These are phyloP conservation scores for Dromius quadrimaculatus DNA, from an alignment of 2,888 invertebrate species.

Conservation along the genomic window DNA sequence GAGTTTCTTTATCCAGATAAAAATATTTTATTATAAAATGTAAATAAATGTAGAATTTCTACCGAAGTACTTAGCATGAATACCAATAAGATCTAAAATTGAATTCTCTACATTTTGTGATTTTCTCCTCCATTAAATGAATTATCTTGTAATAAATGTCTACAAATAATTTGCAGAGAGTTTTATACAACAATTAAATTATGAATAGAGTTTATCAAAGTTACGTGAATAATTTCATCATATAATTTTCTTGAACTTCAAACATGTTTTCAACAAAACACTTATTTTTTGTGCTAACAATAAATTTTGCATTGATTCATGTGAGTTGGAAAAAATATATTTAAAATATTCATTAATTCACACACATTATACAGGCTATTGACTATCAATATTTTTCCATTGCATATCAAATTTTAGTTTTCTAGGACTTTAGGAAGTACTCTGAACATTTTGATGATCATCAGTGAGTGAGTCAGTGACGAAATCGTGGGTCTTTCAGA, in stretches of 20 bases:
- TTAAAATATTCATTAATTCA: neutral
- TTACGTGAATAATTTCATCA: neutral
- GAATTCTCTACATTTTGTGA: no score
- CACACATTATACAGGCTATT: no score
- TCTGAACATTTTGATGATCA: neutral
- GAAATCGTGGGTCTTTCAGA: neutral
- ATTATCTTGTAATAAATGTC: constrained; percentile 12
- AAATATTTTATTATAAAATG: no score
- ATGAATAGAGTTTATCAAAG: constrained; percentile 9
- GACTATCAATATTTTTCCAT: no score
- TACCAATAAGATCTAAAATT: no score
- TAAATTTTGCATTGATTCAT: neutral
- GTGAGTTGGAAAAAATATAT: neutral
- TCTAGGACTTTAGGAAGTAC: neutral
- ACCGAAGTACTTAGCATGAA: no score
- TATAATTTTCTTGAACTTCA: neutral
- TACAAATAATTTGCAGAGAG: neutral
- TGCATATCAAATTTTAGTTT: neutral
- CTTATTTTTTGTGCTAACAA: neutral
- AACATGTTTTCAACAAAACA: constrained; percentile 4
- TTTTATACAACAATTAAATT: constrained; percentile 12
- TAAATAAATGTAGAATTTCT: no score
- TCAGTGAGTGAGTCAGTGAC: neutral
- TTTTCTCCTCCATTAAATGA: no score
- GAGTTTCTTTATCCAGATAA: no score